A percentile compares a stretch with the other conserved stretches of the same genome.
These are phyloP conservation scores for Eulacestoma nigropectus DNA, from an alignment of 2,113 vertebrate species.

Conservation along the genomic window DNA sequence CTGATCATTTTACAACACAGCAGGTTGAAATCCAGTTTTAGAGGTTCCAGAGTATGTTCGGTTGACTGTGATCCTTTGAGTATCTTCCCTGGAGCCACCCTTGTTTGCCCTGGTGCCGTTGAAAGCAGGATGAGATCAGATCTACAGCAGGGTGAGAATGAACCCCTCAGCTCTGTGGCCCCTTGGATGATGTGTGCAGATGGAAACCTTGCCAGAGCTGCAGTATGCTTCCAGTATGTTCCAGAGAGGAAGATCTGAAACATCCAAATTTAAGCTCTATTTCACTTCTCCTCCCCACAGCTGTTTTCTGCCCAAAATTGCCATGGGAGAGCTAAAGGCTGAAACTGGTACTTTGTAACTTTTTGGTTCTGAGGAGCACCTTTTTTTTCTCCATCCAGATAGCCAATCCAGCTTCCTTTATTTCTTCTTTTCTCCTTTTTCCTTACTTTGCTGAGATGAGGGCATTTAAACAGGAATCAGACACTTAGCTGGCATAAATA, in stretches of 20 bases:
- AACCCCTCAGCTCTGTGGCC: background rate
- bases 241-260: background rate
- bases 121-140: background rate
- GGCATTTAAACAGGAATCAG: background rate
- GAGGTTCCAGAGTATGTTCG: background rate
- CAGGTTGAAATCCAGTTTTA: background rate
- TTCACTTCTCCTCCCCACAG: background rate
- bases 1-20: background rate
- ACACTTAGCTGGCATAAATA: background rate
- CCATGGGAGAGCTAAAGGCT: background rate
- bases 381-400: background rate
- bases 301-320: background rate
- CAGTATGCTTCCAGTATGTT: background rate
- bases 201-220: background rate
- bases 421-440: background rate
- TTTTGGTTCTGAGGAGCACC: background rate
- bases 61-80: background rate
- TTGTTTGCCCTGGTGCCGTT: background rate
- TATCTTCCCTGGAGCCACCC: background rate
- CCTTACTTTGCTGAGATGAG: background rate
- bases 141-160: background rate
- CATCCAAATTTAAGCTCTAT: background rate
- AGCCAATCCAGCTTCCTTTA: background rate
- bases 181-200: background rate
- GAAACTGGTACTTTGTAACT: background rate